Evolutionary conservation across 2,888 invertebrate genomes (phyloP), one percentile per base, ranked within the genome.

Genomic region (Cartodere bifasciata): DNA sequence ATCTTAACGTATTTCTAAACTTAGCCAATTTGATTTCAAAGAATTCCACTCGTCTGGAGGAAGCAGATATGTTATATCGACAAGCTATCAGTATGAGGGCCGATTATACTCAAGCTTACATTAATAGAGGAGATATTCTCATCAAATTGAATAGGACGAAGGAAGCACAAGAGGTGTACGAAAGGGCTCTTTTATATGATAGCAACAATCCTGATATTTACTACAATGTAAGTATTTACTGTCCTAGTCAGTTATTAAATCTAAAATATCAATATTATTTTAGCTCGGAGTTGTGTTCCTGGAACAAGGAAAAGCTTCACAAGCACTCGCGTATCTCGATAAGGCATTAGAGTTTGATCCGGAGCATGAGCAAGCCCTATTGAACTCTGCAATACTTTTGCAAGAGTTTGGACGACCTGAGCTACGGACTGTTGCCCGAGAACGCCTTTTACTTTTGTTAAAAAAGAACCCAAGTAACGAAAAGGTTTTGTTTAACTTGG

Each of bases 81-180:
- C 92, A 92, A 59, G 95, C 94, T 7, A 94, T 95, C 43, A 90
- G 91, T 53, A 95, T 95, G 95, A 68, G 95, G 42, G 80, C 92
- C 1, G 94, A 95, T 65, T 92, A 92, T 57, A 78, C 88, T 1
- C 86, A 91, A 58, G 95, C 94, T 5, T 95, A 95, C 56, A 95
- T 95, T 44, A 95, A 95, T 64, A 75, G 94, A 33, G 95, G 94
- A 0, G 94, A 95, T 63, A 86, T 95, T 52, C 69, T 94, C 42
- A 87, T 95, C 58, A 92, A 90, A 62, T 64, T 94, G 48, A 92
- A 92, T 63, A 78, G 91, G 46, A 88, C 90, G 1, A 79, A 83
- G 48, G 92, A 95, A 58, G 94, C 94, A 0, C 86, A 90, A 56
- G 84, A 88, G 54, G 90, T 92, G 20, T 95, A 95, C 56, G 88